These are phyloP conservation scores for Hybognathus amarus DNA, from an alignment of 2,797 vertebrate species.

Conservation along the genomic window DNA sequence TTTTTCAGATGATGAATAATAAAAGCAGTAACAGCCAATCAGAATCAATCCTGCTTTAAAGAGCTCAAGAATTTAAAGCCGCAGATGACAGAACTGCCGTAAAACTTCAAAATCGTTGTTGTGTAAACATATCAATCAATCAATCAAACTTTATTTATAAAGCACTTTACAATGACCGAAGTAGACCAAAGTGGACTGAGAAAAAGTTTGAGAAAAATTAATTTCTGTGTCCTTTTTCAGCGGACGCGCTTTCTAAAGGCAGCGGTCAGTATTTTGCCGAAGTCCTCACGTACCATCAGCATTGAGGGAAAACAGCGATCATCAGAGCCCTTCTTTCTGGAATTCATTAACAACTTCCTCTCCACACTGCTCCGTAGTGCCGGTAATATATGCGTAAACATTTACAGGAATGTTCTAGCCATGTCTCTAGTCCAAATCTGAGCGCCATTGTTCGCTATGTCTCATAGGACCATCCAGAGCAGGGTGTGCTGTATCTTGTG, in stretches of 20 bases:
- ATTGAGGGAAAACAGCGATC: conserved; percentile 92
- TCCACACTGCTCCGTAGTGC: conserved; percentile 89
- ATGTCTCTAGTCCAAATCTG: not conserved
- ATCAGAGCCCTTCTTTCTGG: conserved; percentile 89
- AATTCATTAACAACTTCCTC: conserved; percentile 95
- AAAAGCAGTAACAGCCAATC: too few species aligned
- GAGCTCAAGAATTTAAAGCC: too few species aligned
- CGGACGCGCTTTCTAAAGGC: conserved; percentile 96
- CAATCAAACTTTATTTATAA: too few species aligned
- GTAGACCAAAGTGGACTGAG: too few species aligned
- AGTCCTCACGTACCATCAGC: conserved; percentile 90
- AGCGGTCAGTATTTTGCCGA: conserved; percentile 88
- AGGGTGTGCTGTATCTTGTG: conserved; percentile 92
- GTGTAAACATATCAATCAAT: too few species aligned
- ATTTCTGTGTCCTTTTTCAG: conserved; percentile 67
- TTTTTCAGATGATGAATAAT: too few species aligned
- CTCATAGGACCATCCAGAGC: conserved; percentile 93
- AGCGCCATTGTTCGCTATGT: conserved; percentile 45
- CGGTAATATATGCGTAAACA: conserved; percentile 77
- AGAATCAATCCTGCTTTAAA: too few species aligned
- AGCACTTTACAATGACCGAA: too few species aligned
- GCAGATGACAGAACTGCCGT: too few species aligned
- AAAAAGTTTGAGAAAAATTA: not conserved
- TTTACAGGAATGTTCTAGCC: not conserved
- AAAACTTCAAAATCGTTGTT: too few species aligned